These are phyloP conservation scores for Myripristis jacobus DNA, from an alignment of 2,797 vertebrate genomes.

Conservation along the genomic window DNA sequence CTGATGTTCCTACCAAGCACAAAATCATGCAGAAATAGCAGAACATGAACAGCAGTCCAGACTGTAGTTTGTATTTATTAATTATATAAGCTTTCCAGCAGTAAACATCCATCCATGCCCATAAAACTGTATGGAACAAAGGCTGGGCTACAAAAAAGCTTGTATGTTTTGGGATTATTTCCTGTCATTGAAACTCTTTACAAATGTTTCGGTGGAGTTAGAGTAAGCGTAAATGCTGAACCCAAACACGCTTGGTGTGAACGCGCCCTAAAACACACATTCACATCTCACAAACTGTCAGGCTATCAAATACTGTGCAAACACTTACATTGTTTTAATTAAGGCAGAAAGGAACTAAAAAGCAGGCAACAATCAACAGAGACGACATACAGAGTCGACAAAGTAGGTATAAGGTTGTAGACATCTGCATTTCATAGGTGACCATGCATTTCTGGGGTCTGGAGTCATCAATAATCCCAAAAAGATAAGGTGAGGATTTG, in stretches of 20 bases:
- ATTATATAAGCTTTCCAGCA: neutral
- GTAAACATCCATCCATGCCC: too few relatives aligned
- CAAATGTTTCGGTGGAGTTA: too few relatives aligned
- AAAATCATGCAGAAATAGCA: too few relatives aligned
- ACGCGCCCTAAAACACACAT: conserved; percentile 52
- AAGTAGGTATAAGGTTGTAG: conserved; percentile 81
- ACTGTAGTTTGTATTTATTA: too few relatives aligned
- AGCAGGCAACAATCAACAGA: conserved; percentile 79
- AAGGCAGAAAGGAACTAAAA: conserved; percentile 38
- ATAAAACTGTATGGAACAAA: too few relatives aligned
- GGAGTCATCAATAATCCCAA: conserved; percentile 45
- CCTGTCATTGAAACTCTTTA: too few relatives aligned
- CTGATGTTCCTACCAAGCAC: too few relatives aligned
- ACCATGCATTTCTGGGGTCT: conserved; percentile 70
- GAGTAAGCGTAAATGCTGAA: too few relatives aligned
- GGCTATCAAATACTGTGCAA: conserved; percentile 40
- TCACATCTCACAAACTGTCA: conserved; percentile 31
- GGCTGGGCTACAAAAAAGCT: too few relatives aligned
- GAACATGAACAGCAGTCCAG: too few relatives aligned
- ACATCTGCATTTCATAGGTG: conserved; percentile 95
- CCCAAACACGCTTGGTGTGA: conserved; percentile 35
- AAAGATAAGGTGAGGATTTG: conserved; percentile 63
- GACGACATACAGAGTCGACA: conserved; percentile 76
- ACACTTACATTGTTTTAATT: conserved; percentile 17
- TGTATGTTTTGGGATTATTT: too few relatives aligned